Conservation (phyloP, 2,888 invertebrate species). For the Idaea aversata region DNA sequence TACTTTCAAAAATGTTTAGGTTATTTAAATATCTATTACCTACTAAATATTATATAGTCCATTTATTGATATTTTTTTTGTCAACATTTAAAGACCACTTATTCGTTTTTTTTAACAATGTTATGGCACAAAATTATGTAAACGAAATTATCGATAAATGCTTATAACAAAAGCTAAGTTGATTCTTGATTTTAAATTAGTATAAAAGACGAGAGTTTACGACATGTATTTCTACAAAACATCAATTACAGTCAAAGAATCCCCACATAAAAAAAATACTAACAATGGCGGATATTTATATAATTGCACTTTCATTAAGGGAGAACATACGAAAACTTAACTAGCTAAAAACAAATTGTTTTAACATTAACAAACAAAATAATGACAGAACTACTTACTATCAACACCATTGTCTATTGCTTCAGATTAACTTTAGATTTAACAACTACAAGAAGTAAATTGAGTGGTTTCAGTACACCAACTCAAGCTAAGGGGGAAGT, state of each 20-base stretch:
- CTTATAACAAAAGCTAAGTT: neutral
- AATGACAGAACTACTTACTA: too few relatives aligned
- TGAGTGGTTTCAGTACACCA: neutral
- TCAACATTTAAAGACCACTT: neutral
- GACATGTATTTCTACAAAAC: neutral
- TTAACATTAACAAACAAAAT: constrained; percentile 7
- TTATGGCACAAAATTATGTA: constrained; percentile 13
- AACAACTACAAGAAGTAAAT: neutral
- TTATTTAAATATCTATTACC: neutral
- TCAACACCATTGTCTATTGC: too few relatives aligned
- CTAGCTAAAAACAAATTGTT: neutral
- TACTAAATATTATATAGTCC: neutral
- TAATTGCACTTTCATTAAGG: constrained; percentile 65
- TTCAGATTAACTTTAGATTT: too few relatives aligned
- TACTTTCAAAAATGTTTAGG: neutral
- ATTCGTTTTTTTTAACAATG: neutral
- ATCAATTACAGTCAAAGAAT: constrained; percentile 20
- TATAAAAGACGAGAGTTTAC: constrained; percentile 4
- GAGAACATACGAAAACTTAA: constrained; percentile 4
- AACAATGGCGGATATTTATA: constrained; percentile 32
- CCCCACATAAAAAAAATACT: constrained; percentile 19
- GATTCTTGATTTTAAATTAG: constrained; percentile 6
- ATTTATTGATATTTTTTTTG: neutral
- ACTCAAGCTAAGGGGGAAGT: neutral
- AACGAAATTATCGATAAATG: constrained; percentile 1